Evolutionary conservation across 2,888 invertebrate species (phyloP).

Genomic region (Lordiphosa andalusiaca): DNA sequence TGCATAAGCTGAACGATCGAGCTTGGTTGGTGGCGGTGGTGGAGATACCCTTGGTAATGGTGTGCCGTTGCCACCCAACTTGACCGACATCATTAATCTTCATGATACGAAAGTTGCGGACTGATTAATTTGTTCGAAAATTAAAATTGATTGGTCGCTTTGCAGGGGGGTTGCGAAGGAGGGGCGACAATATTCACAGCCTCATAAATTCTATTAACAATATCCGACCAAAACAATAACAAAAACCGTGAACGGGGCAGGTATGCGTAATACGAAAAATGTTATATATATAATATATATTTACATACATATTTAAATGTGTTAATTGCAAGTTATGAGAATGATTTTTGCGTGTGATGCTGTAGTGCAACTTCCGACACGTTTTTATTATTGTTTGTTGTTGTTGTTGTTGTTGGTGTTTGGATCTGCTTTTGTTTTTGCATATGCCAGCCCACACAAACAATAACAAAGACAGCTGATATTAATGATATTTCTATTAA

Average conservation of each 20-base stretch:
- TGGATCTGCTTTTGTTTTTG: conserved; percentile 16
- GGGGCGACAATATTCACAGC: conserved; percentile 46
- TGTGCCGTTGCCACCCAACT: conserved; percentile 61
- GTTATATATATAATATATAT: conserved; percentile 48
- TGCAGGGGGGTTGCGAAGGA: conserved; percentile 15
- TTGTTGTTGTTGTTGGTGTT: not conserved
- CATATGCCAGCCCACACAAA: conserved; percentile 18
- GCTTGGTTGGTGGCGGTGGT: conserved; percentile 9
- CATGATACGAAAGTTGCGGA: conserved; percentile 73
- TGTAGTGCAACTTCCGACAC: conserved; percentile 71
- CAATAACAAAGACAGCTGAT: conserved; percentile 21
- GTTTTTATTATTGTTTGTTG: conserved; percentile 35
- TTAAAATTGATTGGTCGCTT: conserved; percentile 69
- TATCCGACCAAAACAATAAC: conserved; percentile 11
- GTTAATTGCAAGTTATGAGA: conserved; percentile 45
- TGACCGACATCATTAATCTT: conserved; percentile 67
- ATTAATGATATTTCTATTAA: conserved; percentile 52
- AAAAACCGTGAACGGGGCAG: conserved; percentile 31
- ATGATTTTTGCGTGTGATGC: conserved; percentile 34
- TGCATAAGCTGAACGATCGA: conserved; percentile 35
- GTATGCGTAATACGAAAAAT: conserved; percentile 44
- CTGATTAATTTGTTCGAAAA: conserved; percentile 74
- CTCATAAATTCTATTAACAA: conserved; percentile 62
- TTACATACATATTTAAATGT: conserved; percentile 4
- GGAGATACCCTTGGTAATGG: conserved; percentile 7